phyloP scores from a whole-genome alignment of 2,888 invertebrate species.

The Gymnoscelis rufifasciata region DNA sequence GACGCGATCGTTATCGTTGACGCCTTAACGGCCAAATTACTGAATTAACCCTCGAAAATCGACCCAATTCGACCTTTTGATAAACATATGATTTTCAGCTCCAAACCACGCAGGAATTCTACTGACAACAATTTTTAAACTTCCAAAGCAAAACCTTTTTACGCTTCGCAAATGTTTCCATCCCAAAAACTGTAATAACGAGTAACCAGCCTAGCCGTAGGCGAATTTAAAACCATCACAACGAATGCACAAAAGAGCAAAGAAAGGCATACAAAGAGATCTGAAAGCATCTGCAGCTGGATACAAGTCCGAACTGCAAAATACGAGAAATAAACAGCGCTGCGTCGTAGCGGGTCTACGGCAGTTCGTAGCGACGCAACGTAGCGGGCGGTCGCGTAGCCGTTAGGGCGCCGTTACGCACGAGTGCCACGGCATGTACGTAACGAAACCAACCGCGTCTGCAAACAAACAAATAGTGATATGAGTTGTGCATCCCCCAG shows the following conservation, averaged over 20 bases:
- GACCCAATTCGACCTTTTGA: conserved; percentile 42
- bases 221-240: conserved; percentile 56
- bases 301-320: conserved; percentile 69
- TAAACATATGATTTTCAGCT: conserved; percentile 22
- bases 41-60: conserved; percentile 46
- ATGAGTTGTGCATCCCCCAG: conserved; percentile 74
- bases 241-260: conserved; percentile 64
- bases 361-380: conserved; percentile 61
- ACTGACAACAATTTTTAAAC: no score
- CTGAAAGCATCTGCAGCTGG: conserved; percentile 70
- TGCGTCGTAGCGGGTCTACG: conserved; percentile 35
- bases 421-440: conserved; percentile 59
- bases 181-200: conserved; percentile 42
- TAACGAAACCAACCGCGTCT: conserved; percentile 52
- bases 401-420: conserved; percentile 40
- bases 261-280: conserved; percentile 68
- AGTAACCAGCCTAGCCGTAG: conserved; percentile 32
- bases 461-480: conserved; percentile 75
- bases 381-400: conserved; percentile 55
- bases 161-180: conserved; percentile 1
- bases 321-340: conserved; percentile 66
- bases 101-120: conserved; percentile 14
- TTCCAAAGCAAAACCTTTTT: no score
- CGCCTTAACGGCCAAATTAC: conserved; percentile 57
- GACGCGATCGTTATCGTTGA: conserved; percentile 60